Conservation (phyloP, 2,113 vertebrate genomes). For the Acanthochromis polyacanthus region DNA sequence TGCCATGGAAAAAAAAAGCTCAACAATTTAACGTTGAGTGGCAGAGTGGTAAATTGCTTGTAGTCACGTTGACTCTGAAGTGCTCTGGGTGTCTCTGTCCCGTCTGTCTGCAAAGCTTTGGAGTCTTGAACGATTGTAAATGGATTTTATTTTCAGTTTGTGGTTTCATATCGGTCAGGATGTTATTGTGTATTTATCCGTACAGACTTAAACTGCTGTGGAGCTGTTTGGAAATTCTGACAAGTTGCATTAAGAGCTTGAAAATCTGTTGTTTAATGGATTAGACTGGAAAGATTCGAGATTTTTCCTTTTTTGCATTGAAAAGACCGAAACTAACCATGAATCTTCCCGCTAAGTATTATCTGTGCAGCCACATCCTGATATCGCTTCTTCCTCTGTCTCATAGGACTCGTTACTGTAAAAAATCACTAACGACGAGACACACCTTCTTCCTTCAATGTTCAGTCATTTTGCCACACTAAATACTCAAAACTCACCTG, state of each 20-base stretch:
- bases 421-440: not conserved
- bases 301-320: too few relatives aligned
- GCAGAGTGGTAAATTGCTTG: constrained; percentile 5
- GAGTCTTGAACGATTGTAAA: constrained; percentile 1
- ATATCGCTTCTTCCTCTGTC: not conserved
- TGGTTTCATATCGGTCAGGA: not conserved
- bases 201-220: not conserved
- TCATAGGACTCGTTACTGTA: not conserved
- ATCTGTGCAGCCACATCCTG: not conserved
- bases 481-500: too few relatives aligned
- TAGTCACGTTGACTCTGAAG: not conserved
- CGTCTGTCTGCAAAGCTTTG: not conserved
- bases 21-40: constrained; percentile 17
- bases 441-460: not conserved
- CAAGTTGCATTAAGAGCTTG: not conserved
- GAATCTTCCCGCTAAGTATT: too few relatives aligned
- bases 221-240: not conserved
- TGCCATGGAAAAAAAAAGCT: not conserved
- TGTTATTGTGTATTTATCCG: not conserved
- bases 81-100: not conserved
- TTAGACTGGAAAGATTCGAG: too few relatives aligned
- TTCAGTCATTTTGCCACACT: too few relatives aligned
- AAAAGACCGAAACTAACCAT: too few relatives aligned
- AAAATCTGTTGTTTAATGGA: not conserved
- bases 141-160: not conserved